A percentile compares a stretch with the other conserved stretches of the same genome.
Evolutionary conservation across 2,113 vertebrate genomes (phyloP).

Genomic region (Hippopotamus amphibius): DNA sequence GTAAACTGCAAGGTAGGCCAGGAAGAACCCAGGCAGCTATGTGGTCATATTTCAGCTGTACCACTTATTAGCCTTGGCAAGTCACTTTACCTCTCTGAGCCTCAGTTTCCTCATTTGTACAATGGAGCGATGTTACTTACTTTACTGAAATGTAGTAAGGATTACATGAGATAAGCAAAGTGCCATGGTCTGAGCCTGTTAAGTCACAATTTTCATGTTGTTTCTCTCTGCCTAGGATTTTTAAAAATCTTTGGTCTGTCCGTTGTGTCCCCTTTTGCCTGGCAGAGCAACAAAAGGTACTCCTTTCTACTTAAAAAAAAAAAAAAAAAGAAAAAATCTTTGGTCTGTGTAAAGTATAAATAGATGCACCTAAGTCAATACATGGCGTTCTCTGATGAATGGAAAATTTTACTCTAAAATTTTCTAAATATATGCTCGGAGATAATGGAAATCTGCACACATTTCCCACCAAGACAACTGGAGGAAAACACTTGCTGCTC

Average conservation of each 20-base stretch:
- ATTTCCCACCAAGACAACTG: neutral
- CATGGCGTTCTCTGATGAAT: neutral
- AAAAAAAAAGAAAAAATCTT: neutral
- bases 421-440: slow-evolving; percentile 49
- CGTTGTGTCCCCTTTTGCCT: too few species aligned
- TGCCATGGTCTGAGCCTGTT: neutral
- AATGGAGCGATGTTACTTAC: neutral
- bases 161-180: neutral
- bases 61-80: neutral
- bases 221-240: slow-evolving; percentile 4
- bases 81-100: neutral
- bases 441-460: neutral
- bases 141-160: neutral
- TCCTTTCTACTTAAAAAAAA: too few species aligned
- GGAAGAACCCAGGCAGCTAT: neutral
- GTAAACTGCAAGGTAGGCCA: neutral
- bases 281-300: too few species aligned
- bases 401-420: slow-evolving; percentile 40
- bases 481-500: neutral
- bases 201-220: slow-evolving; percentile 3
- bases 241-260: neutral
- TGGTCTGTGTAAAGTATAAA: neutral
- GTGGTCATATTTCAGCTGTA: neutral
- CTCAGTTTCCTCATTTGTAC: neutral
- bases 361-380: slow-evolving; percentile 41